Conservation (phyloP, 2,113 vertebrate genomes). For the Desmodus rotundus region DNA sequence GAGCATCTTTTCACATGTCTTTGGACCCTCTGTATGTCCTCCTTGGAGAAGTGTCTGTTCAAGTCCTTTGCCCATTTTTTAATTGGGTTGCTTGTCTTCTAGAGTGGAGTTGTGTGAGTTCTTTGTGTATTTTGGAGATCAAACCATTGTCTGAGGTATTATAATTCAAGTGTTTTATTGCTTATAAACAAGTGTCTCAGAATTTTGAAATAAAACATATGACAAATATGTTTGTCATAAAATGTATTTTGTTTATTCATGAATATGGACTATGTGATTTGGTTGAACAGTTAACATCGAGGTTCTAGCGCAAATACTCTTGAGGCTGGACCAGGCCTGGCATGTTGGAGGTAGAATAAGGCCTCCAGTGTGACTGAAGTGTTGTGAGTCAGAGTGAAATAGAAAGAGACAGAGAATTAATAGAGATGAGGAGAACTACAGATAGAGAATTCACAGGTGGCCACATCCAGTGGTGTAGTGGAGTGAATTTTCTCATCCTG, state of each 20-base stretch:
- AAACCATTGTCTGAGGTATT: too few species aligned
- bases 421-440: neutral
- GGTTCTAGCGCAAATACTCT: neutral
- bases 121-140: too few species aligned
- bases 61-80: too few species aligned
- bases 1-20: too few species aligned
- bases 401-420: neutral
- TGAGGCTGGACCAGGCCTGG: neutral
- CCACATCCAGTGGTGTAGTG: rapidly evolving
- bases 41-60: too few species aligned
- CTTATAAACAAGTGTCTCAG: neutral
- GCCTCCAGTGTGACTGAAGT: neutral
- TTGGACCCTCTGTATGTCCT: too few species aligned
- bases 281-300: neutral
- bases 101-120: too few species aligned
- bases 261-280: neutral
- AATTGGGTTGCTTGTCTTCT: too few species aligned
- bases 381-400: neutral
- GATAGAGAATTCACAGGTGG: neutral
- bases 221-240: neutral
- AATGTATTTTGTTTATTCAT: neutral
- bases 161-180: neutral
- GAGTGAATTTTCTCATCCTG: neutral
- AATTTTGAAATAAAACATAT: neutral
- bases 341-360: neutral